Base-by-base conservation (phyloP, 2,888 invertebrate genomes). In the Tryphoninae sp. region DNA sequence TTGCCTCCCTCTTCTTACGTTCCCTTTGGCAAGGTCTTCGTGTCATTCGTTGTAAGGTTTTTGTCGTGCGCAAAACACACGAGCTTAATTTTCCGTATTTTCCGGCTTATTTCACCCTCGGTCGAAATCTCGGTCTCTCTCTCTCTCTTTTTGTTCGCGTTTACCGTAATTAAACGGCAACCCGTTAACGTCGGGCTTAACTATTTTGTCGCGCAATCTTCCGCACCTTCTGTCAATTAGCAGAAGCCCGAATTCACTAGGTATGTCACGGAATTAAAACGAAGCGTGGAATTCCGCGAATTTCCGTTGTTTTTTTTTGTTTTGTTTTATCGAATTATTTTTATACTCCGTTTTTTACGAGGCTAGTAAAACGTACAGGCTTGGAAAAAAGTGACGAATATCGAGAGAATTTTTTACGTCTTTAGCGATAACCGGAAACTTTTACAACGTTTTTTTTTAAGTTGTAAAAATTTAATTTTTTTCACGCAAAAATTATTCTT, bases 221-320 rank as follows among this genome's bases (percentile, higher is more conserved):
- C 67, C 59, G 49, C 75, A 76, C 75, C 33, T 45, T 45, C 59
- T 59, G 49, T 76, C 67, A 65, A 75, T 75, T 65, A 76, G 59
- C 58, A 64, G 51, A 68, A 59, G 33, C 68, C 75, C 58, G 40
- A 49, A 61, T 49, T 65, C 13, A 13, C 40, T 11, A 4, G 61
- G 40, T 40, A 68, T 40, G 6, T 67, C 58, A 8, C 6, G 59
- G 11, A n/a, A 33, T n/a, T 16, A 61, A 77, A 77, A 69, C 11
- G 61, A 61, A 33, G 33, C 61, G 16, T 13, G 68, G 69, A 69
- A 77, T 68, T 61, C 61, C 55, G 33, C 42, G 69, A 22, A 69
- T n/a, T n/a, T 42, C 19, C 13, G 6, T 16, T 9, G 22, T 53
- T 53, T 33, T 1, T 68, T 62, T 8, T 33, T 40, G 33, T 33